phyloP scores from a whole-genome alignment of 2,113 vertebrate genomes.

The Leptobrachium leishanense region DNA sequence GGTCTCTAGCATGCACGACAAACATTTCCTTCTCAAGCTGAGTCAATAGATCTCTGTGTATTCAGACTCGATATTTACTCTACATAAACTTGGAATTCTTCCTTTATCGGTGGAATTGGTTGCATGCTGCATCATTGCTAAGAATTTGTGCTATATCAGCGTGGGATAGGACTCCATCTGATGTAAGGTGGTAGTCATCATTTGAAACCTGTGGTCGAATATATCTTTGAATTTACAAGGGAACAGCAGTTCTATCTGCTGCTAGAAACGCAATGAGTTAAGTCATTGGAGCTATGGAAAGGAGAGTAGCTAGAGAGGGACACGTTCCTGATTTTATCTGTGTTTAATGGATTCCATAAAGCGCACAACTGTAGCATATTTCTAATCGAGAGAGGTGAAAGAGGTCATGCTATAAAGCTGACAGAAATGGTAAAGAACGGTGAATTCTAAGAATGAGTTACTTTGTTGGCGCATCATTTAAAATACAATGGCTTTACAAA shows the following conservation, averaged over 20 bases:
- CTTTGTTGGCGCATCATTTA: too few relatives aligned
- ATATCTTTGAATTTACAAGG: background rate
- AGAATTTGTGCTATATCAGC: background rate
- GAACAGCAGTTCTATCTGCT: background rate
- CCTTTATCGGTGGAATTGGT: background rate
- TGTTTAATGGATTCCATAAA: background rate
- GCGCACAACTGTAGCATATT: background rate
- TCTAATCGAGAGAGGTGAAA: background rate
- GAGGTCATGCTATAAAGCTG: background rate
- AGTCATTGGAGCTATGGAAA: background rate
- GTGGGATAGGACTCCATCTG: too few relatives aligned
- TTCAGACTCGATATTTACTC: slow-evolving; percentile 16
- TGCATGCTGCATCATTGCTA: background rate
- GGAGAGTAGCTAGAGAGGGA: background rate
- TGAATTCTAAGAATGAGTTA: too few relatives aligned
- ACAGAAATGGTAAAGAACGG: too few relatives aligned
- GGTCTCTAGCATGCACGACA: background rate
- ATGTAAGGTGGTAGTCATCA: too few relatives aligned
- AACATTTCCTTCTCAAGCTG: slow-evolving; percentile 26
- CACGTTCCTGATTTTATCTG: background rate
- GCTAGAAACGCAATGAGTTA: background rate
- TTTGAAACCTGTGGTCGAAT: too few relatives aligned
- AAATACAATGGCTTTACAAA: too few relatives aligned
- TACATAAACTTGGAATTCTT: background rate
- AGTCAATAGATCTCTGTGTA: slow-evolving; percentile 18